phyloP scores from a whole-genome alignment of 2,113 vertebrate genomes.

The Ceyx cyanopectus region DNA sequence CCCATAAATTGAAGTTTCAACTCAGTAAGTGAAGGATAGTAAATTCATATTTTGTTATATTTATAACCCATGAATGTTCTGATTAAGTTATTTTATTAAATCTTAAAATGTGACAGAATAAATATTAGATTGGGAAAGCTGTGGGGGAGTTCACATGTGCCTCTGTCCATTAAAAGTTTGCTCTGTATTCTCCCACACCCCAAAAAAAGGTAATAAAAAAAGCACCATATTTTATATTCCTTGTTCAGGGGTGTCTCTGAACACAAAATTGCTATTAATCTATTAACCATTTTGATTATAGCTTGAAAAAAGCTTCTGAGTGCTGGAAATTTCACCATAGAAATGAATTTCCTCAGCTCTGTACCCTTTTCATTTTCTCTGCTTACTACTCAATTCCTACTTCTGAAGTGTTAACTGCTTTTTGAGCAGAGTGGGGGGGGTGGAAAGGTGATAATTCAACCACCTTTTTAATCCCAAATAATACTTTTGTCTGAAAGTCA shows the following conservation, averaged over 20 bases:
- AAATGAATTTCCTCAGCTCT: neutral
- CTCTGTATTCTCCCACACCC: neutral
- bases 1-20: neutral
- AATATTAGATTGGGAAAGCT: neutral
- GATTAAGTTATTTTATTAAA: neutral
- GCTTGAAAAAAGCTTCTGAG: neutral
- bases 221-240: neutral
- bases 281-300: neutral
- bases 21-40: neutral
- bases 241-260: neutral
- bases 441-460: neutral
- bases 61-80: neutral
- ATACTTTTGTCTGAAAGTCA: neutral
- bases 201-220: neutral
- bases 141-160: neutral
- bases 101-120: neutral
- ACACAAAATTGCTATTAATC: neutral
- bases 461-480: neutral
- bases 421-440: neutral
- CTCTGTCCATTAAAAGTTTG: neutral
- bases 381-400: neutral
- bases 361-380: neutral
- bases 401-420: conserved; percentile 9
- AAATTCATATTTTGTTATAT: neutral
- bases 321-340: neutral